These are phyloP conservation scores for Isotomurus palustris DNA, from an alignment of 2,888 invertebrate species.

Conservation along the genomic window DNA sequence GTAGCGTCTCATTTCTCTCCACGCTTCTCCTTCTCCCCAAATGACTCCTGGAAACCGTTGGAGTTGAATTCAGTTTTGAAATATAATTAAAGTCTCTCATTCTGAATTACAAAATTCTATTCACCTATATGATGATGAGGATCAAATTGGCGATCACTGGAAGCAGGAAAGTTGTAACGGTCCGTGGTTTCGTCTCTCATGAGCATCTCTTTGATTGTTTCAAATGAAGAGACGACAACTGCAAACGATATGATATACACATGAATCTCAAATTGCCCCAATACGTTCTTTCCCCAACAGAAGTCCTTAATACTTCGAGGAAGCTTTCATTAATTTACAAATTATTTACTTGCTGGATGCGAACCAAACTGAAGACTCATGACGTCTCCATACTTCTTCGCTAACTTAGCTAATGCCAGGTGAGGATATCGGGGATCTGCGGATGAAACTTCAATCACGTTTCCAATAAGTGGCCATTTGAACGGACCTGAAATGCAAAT, in stretches of 20 bases:
- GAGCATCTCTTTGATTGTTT: constrained; percentile 7
- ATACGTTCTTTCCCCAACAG: constrained; percentile 4
- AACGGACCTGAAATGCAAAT: constrained; percentile 10
- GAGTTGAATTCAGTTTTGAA: background rate
- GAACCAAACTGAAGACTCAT: constrained; percentile 8
- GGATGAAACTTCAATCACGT: background rate
- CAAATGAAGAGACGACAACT: constrained; percentile 4
- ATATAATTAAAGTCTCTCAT: background rate
- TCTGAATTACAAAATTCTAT: no score
- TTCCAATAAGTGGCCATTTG: constrained; percentile 13
- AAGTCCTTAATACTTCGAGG: constrained; percentile 16
- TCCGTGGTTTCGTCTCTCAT: background rate
- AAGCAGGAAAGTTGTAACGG: background rate
- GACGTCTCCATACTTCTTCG: constrained; percentile 15
- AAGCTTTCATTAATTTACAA: constrained; percentile 11
- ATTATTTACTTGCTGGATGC: constrained; percentile 2
- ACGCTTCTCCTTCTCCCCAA: constrained; percentile 1
- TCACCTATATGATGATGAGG: no score
- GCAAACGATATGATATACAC: background rate
- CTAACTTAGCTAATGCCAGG: constrained; percentile 10
- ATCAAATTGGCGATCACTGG: constrained; percentile 4
- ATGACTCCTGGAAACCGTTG: background rate
- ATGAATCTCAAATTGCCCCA: background rate
- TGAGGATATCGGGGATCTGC: constrained; percentile 8
- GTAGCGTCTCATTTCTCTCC: background rate